Percentiles rank a stretch among this genome's conserved stretches.
Conservation (phyloP, 2,888 invertebrate species). For the Latheticus oryzae region DNA sequence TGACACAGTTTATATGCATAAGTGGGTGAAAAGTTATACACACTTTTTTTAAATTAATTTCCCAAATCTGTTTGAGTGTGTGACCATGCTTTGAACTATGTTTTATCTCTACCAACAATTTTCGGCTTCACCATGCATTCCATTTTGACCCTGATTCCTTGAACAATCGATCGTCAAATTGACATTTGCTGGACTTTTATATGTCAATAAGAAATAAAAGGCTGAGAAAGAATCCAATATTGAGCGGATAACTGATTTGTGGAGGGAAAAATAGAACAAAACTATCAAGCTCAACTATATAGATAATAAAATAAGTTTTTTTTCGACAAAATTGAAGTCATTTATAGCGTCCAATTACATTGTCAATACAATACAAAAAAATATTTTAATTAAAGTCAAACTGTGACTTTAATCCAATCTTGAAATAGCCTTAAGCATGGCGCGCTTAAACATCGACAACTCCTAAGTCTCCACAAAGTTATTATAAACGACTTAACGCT, state of each 20-base stretch:
- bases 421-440: slow-evolving; percentile 1
- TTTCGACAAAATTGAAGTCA: too few species aligned
- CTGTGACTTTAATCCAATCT: slow-evolving; percentile 18
- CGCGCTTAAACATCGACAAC: background rate
- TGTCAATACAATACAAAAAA: too few species aligned
- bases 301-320: too few species aligned
- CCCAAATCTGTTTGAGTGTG: too few species aligned
- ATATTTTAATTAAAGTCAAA: slow-evolving; percentile 33
- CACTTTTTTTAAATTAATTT: too few species aligned
- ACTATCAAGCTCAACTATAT: too few species aligned
- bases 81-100: too few species aligned
- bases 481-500: slow-evolving; percentile 39
- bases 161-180: slow-evolving; percentile 42
- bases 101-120: too few species aligned
- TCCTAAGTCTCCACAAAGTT: slow-evolving; percentile 9
- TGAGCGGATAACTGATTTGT: slow-evolving; percentile 30
- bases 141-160: slow-evolving; percentile 40
- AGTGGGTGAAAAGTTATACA: too few species aligned
- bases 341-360: too few species aligned
- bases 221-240: slow-evolving; percentile 28
- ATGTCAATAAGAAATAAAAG: slow-evolving; percentile 33
- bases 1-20: too few species aligned
- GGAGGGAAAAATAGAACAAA: too few species aligned
- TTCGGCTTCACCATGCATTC: slow-evolving; percentile 1
- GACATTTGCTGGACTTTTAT: slow-evolving; percentile 43